A percentile compares a stretch with the other conserved stretches of the same genome.
These are phyloP conservation scores for Mus minutoides DNA, from an alignment of 2,797 vertebrate species.

Conservation along the genomic window DNA sequence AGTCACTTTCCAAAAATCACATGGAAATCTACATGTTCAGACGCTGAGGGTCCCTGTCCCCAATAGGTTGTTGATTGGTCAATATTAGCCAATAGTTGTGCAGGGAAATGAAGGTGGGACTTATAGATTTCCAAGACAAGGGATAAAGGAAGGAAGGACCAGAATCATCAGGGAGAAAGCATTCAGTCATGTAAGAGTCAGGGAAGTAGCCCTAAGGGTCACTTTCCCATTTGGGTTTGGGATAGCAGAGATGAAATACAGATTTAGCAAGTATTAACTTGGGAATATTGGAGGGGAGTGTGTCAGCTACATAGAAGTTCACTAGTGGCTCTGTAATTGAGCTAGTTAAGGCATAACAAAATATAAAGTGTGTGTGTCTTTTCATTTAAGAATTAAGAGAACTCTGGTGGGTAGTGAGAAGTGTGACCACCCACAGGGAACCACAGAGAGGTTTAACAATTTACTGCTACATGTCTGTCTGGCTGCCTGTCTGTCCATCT, in stretches of 20 bases:
- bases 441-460: background rate
- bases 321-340: background rate
- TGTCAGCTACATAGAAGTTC: background rate
- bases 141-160: background rate
- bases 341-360: background rate
- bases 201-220: no score
- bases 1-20: background rate
- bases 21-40: background rate
- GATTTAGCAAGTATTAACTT: background rate
- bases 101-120: background rate
- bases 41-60: background rate
- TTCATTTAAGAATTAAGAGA: background rate
- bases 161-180: no score
- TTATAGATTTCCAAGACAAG: background rate
- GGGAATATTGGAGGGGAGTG: background rate
- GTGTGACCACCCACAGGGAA: background rate
- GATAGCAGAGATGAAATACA: background rate
- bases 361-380: background rate
- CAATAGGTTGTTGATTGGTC: background rate
- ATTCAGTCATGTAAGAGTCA: no score
- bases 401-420: background rate
- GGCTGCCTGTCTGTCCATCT: background rate
- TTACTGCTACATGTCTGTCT: background rate
- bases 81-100: background rate
- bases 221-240: no score